Evolutionary conservation across 2,888 invertebrate genomes (phyloP).

Genomic region (Microctonus brassicae): DNA sequence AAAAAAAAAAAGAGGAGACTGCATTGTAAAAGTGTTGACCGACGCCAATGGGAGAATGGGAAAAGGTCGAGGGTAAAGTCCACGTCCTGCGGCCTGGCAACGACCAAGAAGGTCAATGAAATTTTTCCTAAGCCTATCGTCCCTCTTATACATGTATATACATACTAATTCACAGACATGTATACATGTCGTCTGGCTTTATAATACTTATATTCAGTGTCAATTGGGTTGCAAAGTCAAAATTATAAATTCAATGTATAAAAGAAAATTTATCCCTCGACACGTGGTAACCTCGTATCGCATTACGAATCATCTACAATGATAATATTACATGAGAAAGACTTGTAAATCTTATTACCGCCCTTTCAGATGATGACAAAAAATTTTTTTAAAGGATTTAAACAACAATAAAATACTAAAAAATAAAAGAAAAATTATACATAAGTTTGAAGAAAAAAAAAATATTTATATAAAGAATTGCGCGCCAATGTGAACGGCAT

Average conservation of each 20-base stretch:
- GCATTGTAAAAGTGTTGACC: background rate
- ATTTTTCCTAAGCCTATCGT: background rate
- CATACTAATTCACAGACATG: background rate
- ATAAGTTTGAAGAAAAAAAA: conserved; percentile 28
- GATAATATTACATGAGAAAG: background rate
- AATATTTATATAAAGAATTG: conserved; percentile 35
- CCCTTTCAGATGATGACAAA: background rate
- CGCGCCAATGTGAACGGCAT: background rate
- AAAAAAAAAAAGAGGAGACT: background rate
- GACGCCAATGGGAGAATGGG: conserved; percentile 15
- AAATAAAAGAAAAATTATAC: background rate
- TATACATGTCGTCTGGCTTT: background rate
- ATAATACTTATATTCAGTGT: no score
- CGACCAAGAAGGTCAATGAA: conserved; percentile 5
- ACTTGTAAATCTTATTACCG: background rate
- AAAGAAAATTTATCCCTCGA: background rate
- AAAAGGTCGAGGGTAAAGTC: conserved; percentile 10
- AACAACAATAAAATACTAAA: background rate
- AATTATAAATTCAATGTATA: background rate
- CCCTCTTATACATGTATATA: background rate
- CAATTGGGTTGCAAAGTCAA: background rate
- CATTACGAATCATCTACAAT: background rate
- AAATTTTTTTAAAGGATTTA: no score
- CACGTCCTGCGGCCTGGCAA: conserved; percentile 3
- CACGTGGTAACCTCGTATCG: background rate